Base-by-base conservation (phyloP, 2,888 invertebrate species). In the Cryptophagus acutangulus region DNA sequence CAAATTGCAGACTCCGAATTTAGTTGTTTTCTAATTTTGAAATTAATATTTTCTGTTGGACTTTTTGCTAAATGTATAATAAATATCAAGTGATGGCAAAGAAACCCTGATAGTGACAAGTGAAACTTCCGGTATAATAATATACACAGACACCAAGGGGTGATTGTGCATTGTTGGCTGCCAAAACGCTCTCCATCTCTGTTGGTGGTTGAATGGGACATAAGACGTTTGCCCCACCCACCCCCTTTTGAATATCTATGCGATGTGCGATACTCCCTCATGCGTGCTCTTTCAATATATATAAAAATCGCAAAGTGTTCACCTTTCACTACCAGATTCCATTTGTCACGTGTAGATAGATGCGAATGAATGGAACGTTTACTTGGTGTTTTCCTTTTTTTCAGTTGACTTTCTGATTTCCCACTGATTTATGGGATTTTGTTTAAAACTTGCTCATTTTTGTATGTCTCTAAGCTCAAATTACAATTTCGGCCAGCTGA, bases 241-340 rank as follows among this genome's bases (percentile, higher is more conserved):
- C 41, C 13, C 16, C 26, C 30, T 45, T 34, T 38, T 38, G 24
- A 20, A 20, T 20, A 26, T n/a, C 12, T 3, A 26, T 26, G 3
- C 9, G 3, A 4, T 26, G 26, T 3, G 31, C 4, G 16, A 36
- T 46, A 43, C 47, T 52, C 51, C 52, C 49, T 56, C 61, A 58
- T 58, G 59, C 61, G 62, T 61, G 62, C 56, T 53, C 52, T 49
- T 31, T 41, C 43, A 48, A 61, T 61, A 59, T 61, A 59, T 61
- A 65, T 62, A 68, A 67, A 66, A 67, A 67, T 67, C 64, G 65
- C 58, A 59, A 61, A 63, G 61, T 63, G 63, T 63, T 63, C 68
- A 68, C 69, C 68, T 69, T 63, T 69, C 68, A 67, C 63, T 58
- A 58, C 53, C 68, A 67, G 68, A 65, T 61, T 65, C 63, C 69